Evolutionary conservation across 2,888 invertebrate genomes (phyloP), one percentile per base, ranked within the genome.

Genomic region (Tortrix viridana): DNA sequence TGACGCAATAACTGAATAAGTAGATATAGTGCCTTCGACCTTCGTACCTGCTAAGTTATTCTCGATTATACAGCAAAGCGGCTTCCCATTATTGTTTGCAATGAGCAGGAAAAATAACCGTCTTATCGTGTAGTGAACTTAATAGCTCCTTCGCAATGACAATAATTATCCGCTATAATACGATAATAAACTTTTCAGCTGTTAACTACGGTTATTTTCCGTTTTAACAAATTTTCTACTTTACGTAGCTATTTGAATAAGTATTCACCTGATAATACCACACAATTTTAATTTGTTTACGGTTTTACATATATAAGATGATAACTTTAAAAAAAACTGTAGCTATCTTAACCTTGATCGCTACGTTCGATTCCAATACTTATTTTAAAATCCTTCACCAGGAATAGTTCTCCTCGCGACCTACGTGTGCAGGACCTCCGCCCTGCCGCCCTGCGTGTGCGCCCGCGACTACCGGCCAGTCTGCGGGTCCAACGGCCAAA

Each of bases 401-500:
- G 85, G 72, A 62, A 60, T 76, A 22, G 14, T 85, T 6, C 43
- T 84, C 38, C 55, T 81, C 43, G 74, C 69, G 6, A 62, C 72
- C 3, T 73, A 70, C 68, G 65, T 74, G 37, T 70, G 74, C 61
- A 44, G 60, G 12, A 59, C 70, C 2, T 47, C 75, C n/a, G 78
- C 80, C 0, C 61, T 73, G 3, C 76, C 81, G 0, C 74, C 81
- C 0, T 87, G 87, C 71, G 71, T 71, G 0, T 88, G 88, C 72
- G 72, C 80, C 0, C 65, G 73, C 50, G 70, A 77, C 68, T 66
- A 72, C 56, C 23, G 79, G 0, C 93, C 93, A 5, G 94, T 96
- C 6, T 96, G 96, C 83, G 96, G 96, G 41, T 94, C 95, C 47
- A 95, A 96, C 82, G 95, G 95, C 1, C 85, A 92, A 57, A 95